Conservation (phyloP, 2,888 invertebrate species). For the Shargacucullia verbasci region DNA sequence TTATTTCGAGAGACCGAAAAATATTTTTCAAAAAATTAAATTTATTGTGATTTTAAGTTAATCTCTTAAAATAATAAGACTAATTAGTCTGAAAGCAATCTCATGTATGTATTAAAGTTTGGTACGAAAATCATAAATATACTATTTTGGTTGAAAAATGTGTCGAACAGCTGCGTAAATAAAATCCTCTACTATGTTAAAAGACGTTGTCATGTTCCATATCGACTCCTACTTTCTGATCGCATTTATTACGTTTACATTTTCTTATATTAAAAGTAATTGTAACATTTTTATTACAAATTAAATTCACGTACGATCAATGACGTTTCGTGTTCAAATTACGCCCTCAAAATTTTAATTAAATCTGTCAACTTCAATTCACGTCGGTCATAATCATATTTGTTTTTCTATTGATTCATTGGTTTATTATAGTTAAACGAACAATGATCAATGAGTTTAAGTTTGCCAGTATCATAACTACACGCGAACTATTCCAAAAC, state of each 20-base stretch:
- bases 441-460: conserved; percentile 67
- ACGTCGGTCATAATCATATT: conserved; percentile 37
- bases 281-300: conserved; percentile 3
- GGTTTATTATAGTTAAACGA: conserved; percentile 56
- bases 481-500: conserved; percentile 63
- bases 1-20: conserved; percentile 11
- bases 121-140: conserved; percentile 17
- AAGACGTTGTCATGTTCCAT: conserved; percentile 56
- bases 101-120: conserved; percentile 1
- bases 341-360: conserved; percentile 5
- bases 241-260: conserved; percentile 32
- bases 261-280: conserved; percentile 20
- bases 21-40: conserved; percentile 5
- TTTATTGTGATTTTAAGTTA: conserved; percentile 1
- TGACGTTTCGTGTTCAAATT: background rate
- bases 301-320: background rate
- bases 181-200: conserved; percentile 32
- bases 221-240: conserved; percentile 27
- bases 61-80: background rate
- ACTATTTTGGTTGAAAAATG: conserved; percentile 16
- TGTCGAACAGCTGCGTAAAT: conserved; percentile 48
- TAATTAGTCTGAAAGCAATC: conserved; percentile 8
- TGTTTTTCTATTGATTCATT: conserved; percentile 62
- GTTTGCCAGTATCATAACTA: conserved; percentile 57
- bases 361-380: conserved; percentile 7